Base-by-base conservation (phyloP, 2,113 vertebrate species). In the Seriola rivoliana region DNA sequence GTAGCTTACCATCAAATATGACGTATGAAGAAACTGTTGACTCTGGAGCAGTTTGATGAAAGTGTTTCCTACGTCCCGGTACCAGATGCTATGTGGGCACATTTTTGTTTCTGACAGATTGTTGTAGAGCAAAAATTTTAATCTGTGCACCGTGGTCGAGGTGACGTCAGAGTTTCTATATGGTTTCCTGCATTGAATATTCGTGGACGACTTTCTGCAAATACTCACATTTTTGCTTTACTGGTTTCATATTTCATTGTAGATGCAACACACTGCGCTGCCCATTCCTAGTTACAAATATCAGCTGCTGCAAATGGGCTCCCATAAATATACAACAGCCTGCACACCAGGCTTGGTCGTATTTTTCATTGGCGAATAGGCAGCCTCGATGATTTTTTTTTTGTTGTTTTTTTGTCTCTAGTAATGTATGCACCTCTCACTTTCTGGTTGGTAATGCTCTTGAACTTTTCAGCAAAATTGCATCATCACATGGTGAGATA, bases 361-460 rank as follows among this genome's bases (percentile, higher is more conserved):
- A 78, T 87, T 87, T 86, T 54, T 86, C 78, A 89, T 44, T 12
- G 62, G 55, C 0, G 57, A 78, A 84, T 71, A 86, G 88, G 80
- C 86, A 85, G 80, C 72, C 80, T 81, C 73, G 77, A 85, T 85
- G 84, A 1, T 38, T 38, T 38, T 38, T 38, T 5, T 38, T 38
- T n/a, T n/a, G n/a, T n/a, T n/a, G n/a, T 42, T 10, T 42, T 42
- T 42, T 42, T 42, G 40, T 42, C 73, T 19, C 50, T 36, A 21
- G 62, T 88, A 88, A 90, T 71, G 4, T 84, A 85, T 84, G 80
- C 68, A 50, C 86, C 86, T 88, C 76, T 91, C 85, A 86, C 85
- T 83, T 74, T 86, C 58, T 48, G 64, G 32, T 63, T 66, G 73
- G 75, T 81, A 85, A 90, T 87, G 82, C 85, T 85, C 76, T 81